Conservation (phyloP, 2,888 invertebrate species). For the Eubasilissa splendida region DNA sequence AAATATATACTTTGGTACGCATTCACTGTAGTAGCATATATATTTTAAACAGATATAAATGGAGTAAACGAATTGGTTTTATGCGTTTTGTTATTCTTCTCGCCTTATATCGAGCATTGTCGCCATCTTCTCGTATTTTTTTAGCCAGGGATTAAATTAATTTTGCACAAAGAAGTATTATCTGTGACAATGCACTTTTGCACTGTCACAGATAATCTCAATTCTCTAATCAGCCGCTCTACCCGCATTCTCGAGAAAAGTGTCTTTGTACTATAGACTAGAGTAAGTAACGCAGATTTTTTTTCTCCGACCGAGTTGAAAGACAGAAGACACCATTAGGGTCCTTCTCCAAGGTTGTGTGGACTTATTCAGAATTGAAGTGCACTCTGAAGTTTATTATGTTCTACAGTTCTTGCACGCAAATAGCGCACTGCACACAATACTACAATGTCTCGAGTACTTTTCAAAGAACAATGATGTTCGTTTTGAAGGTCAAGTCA, state of each 20-base stretch:
- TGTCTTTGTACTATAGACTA: constrained; percentile 24
- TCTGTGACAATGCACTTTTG: constrained; percentile 29
- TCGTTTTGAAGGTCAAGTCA: constrained; percentile 1
- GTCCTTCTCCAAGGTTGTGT: constrained; percentile 29
- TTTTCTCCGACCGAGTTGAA: constrained; percentile 8
- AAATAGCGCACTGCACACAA: background rate
- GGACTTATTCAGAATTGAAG: constrained; percentile 20
- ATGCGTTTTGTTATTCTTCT: constrained; percentile 24
- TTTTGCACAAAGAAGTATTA: constrained; percentile 35
- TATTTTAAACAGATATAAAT: constrained; percentile 29
- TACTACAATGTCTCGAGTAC: background rate
- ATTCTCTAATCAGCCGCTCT: constrained; percentile 32
- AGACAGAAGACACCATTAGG: constrained; percentile 23
- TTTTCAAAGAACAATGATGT: constrained; percentile 1
- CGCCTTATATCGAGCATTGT: constrained; percentile 26
- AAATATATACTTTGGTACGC: background rate
- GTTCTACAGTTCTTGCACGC: constrained; percentile 31
- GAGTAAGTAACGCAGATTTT: constrained; percentile 9
- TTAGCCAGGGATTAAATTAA: constrained; percentile 14
- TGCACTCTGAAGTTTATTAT: constrained; percentile 37
- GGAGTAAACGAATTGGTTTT: constrained; percentile 26
- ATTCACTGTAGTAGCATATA: constrained; percentile 4
- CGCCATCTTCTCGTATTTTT: constrained; percentile 28
- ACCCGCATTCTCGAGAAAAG: constrained; percentile 41
- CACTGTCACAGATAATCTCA: constrained; percentile 42